Evolutionary conservation across 92 coral and sea anemone species (phyloP).

Genomic region (Palythoa caribaeorum): DNA sequence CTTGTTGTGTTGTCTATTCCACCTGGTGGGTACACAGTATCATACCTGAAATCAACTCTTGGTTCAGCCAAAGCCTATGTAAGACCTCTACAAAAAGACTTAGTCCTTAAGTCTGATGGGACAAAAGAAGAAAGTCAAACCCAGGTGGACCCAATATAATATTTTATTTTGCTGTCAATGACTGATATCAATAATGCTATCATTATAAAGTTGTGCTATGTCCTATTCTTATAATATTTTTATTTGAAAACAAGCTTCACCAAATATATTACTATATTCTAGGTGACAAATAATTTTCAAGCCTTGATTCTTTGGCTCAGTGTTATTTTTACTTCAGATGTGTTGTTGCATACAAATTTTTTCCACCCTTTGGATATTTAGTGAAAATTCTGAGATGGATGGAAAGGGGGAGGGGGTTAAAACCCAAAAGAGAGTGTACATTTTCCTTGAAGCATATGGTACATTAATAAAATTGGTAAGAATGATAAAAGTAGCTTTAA

Average conservation of each 20-base stretch:
- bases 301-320: neutral
- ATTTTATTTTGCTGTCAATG: neutral
- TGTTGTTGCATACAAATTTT: too few species aligned
- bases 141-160: slow-evolving; percentile 28
- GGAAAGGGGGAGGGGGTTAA: too few species aligned
- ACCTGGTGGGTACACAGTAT: slow-evolving; percentile 52
- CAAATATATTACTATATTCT: too few species aligned
- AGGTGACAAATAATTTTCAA: neutral
- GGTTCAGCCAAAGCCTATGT: slow-evolving; percentile 42
- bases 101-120: slow-evolving; percentile 21
- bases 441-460: too few species aligned
- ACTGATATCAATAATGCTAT: neutral
- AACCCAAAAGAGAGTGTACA: too few species aligned
- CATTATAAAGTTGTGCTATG: neutral
- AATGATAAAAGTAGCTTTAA: too few species aligned
- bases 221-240: neutral
- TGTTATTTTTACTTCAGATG: too few species aligned
- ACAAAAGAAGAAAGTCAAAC: slow-evolving; percentile 30
- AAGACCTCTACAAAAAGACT: slow-evolving; percentile 48
- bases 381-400: too few species aligned
- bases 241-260: neutral
- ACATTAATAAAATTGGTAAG: too few species aligned
- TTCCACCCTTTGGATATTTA: too few species aligned
- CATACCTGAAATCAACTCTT: slow-evolving; percentile 41
- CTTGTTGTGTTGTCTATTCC: slow-evolving; percentile 38